phyloP scores from a whole-genome alignment of 2,888 invertebrate species.

The Cephus sareptanus region DNA sequence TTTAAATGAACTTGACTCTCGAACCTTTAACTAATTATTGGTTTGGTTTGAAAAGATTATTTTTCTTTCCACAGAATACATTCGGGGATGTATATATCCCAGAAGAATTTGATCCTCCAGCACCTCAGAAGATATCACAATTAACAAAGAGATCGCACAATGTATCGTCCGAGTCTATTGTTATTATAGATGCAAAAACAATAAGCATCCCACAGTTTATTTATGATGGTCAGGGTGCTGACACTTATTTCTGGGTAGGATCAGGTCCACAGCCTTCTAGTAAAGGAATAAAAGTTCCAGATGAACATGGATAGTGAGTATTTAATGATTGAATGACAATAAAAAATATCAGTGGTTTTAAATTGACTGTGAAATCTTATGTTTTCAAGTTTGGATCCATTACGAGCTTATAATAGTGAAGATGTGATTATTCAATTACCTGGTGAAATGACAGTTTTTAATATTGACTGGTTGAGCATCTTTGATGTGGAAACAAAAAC shows the following conservation, averaged over 20 bases:
- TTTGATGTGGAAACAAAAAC: conserved; percentile 78
- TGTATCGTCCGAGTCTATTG: conserved; percentile 78
- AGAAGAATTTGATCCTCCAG: conserved; percentile 89
- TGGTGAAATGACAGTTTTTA: conserved; percentile 84
- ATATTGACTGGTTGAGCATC: conserved; percentile 86
- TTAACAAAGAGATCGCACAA: conserved; percentile 74
- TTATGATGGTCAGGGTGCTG: conserved; percentile 81
- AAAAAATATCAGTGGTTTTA: conserved; percentile 1
- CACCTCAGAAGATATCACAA: conserved; percentile 73
- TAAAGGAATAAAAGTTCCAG: conserved; percentile 85
- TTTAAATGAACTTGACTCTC: neutral
- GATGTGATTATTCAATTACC: conserved; percentile 81
- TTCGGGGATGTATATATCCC: conserved; percentile 92
- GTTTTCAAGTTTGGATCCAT: conserved; percentile 77
- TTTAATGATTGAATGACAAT: neutral
- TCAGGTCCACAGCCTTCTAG: conserved; percentile 88
- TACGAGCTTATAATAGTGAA: conserved; percentile 78
- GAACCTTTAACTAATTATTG: neutral
- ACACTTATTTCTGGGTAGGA: conserved; percentile 89
- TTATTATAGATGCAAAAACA: conserved; percentile 84
- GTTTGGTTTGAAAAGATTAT: neutral
- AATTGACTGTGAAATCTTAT: conserved; percentile 3
- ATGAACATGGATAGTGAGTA: conserved; percentile 93
- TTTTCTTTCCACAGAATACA: conserved; percentile 71
- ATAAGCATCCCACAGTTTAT: conserved; percentile 80